Percentiles rank a stretch among this genome's conserved stretches.
These are phyloP conservation scores for Astur gentilis DNA, from an alignment of 2,113 vertebrate genomes.

Conservation along the genomic window DNA sequence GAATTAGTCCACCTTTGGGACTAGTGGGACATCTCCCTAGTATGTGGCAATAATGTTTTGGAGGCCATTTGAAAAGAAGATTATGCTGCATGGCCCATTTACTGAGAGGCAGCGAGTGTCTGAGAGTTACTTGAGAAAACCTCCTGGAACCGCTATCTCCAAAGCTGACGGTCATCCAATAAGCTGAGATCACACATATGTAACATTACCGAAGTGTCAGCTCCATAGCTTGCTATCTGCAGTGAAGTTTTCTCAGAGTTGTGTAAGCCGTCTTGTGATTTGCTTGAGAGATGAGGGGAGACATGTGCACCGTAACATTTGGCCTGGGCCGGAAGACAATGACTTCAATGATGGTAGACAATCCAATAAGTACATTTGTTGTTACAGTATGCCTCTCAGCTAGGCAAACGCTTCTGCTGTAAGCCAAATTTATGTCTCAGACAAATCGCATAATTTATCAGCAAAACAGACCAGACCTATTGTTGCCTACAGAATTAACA, in stretches of 20 bases:
- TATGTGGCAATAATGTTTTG: neutral
- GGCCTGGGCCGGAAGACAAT: neutral
- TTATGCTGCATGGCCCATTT: neutral
- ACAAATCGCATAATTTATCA: conserved; percentile 26
- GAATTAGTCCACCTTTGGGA: neutral
- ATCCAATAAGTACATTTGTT: conserved; percentile 52
- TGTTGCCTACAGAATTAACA: conserved; percentile 42
- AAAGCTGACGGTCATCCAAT: conserved; percentile 16
- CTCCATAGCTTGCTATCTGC: neutral
- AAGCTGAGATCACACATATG: neutral
- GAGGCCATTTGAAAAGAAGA: neutral
- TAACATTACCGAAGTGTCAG: neutral
- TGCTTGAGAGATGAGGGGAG: conserved; percentile 11
- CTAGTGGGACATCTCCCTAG: neutral
- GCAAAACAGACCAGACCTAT: conserved; percentile 1
- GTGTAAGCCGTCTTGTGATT: conserved; percentile 36
- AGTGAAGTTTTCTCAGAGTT: conserved; percentile 31
- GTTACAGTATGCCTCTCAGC: conserved; percentile 21
- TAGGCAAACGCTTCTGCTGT: conserved; percentile 32
- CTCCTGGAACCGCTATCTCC: conserved; percentile 40
- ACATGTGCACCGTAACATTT: neutral
- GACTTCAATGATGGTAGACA: conserved; percentile 15
- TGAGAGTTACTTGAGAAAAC: conserved; percentile 10
- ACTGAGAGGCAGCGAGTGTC: conserved; percentile 20
- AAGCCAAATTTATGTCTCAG: conserved; percentile 58